phyloP scores from a whole-genome alignment of 92 coral and sea anemone species.

The Parazoanthus atlanticus region DNA sequence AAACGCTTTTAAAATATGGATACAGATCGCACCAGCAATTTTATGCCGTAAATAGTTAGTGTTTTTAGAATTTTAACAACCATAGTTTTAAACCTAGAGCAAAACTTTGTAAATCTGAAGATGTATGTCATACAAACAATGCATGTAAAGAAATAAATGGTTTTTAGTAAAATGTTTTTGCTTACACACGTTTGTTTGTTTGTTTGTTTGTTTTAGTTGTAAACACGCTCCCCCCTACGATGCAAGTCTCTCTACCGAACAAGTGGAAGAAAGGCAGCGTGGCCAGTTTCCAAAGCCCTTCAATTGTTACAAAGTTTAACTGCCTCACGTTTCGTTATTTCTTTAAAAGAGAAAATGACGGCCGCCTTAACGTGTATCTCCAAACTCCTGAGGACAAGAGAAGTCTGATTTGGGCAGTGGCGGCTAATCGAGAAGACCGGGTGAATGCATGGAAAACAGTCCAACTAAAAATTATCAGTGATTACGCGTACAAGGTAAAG shows the following conservation, averaged over 20 bases:
- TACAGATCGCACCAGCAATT: too few relatives aligned
- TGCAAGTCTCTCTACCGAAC: background rate
- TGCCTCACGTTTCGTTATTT: background rate
- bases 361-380: background rate
- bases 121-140: too few relatives aligned
- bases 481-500: background rate
- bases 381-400: background rate
- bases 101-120: too few relatives aligned
- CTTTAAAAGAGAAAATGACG: background rate
- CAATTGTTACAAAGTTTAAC: constrained; percentile 1
- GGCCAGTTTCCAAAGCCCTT: background rate
- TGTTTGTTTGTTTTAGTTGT: background rate
- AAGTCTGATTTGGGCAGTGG: background rate
- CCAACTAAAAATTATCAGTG: background rate
- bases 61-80: too few relatives aligned
- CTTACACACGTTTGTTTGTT: too few relatives aligned
- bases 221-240: background rate
- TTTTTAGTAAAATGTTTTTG: too few relatives aligned
- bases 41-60: too few relatives aligned
- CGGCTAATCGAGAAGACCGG: background rate
- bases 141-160: too few relatives aligned
- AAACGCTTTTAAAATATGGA: too few relatives aligned
- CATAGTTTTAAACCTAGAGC: too few relatives aligned
- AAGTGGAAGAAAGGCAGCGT: background rate
- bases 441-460: background rate